Conservation (phyloP, 2,797 vertebrate genomes). For the Myripristis murdjan region DNA sequence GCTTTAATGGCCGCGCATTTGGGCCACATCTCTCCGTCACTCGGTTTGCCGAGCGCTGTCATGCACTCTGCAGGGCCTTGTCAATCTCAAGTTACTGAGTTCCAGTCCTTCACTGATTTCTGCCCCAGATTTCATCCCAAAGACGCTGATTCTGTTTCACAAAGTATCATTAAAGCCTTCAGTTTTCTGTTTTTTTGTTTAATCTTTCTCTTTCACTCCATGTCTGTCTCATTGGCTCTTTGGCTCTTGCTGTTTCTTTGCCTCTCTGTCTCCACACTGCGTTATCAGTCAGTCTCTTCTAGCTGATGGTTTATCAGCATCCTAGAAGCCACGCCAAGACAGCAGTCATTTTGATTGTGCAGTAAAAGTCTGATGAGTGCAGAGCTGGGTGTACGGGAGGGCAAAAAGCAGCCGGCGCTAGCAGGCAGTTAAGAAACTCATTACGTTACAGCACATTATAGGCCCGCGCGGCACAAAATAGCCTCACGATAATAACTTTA, state of each 20-base stretch:
- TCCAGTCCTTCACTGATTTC: slow-evolving; percentile 21
- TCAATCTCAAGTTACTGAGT: not conserved
- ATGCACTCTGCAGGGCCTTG: not conserved
- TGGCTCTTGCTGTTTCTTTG: not conserved
- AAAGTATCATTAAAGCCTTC: not conserved
- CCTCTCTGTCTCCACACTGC: not conserved
- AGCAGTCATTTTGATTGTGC: slow-evolving; percentile 19
- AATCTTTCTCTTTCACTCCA: not conserved
- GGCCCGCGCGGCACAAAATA: slow-evolving; percentile 39
- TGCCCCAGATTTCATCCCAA: not conserved
- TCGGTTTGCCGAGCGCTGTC: slow-evolving; percentile 11
- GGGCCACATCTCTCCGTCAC: not conserved
- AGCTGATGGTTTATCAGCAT: slow-evolving; percentile 49
- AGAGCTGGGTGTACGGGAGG: slow-evolving; percentile 1
- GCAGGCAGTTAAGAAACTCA: slow-evolving; percentile 70
- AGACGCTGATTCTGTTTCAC: slow-evolving; percentile 7
- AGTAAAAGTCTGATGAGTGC: slow-evolving; percentile 30
- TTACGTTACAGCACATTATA: slow-evolving; percentile 65
- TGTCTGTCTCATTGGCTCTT: not conserved
- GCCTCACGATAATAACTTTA: slow-evolving; percentile 61
- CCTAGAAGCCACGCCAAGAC: slow-evolving; percentile 32
- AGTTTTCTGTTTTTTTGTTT: no score
- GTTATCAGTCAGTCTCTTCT: slow-evolving; percentile 36
- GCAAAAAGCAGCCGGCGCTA: slow-evolving; percentile 38
- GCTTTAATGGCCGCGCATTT: not conserved